Percentiles rank a stretch among this genome's conserved stretches.
These are phyloP conservation scores for Bostrychus sinensis DNA, from an alignment of 2,113 vertebrate genomes.

Conservation along the genomic window DNA sequence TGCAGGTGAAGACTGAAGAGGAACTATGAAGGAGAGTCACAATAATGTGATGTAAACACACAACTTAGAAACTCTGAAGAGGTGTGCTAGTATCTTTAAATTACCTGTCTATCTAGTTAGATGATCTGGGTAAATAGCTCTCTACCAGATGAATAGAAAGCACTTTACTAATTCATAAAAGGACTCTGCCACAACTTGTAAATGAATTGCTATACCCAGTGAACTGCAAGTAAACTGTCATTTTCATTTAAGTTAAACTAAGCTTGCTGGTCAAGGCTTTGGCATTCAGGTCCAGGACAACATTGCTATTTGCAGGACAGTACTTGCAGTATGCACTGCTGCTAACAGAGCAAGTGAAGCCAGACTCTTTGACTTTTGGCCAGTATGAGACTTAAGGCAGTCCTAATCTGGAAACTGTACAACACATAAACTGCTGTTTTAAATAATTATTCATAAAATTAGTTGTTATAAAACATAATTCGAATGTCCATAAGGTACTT, in stretches of 20 bases:
- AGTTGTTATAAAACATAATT: background rate
- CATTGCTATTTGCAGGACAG: conserved; percentile 20
- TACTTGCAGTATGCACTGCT: conserved; percentile 29
- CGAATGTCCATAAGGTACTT: conserved; percentile 4
- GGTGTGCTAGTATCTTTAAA: background rate
- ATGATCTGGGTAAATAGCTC: background rate
- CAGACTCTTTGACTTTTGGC: conserved; percentile 15
- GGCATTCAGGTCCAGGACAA: conserved; percentile 5
- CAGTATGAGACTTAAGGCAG: background rate
- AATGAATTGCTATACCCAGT: background rate
- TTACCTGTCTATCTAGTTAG: background rate
- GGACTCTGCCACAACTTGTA: background rate
- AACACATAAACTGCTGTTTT: background rate
- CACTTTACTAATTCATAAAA: conserved; percentile 1
- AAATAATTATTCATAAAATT: background rate
- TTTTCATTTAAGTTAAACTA: background rate
- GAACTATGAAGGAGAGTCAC: conserved; percentile 52
- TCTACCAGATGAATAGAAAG: background rate
- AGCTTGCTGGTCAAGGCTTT: conserved; percentile 66
- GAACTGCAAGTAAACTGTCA: background rate
- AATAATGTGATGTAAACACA: background rate
- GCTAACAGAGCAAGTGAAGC: conserved; percentile 12
- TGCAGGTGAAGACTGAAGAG: conserved; percentile 75
- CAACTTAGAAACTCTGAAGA: background rate
- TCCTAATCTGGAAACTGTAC: conserved; percentile 13